Base-by-base conservation (phyloP, 2,888 invertebrate genomes). In the Dryocosmus kuriphilus region DNA sequence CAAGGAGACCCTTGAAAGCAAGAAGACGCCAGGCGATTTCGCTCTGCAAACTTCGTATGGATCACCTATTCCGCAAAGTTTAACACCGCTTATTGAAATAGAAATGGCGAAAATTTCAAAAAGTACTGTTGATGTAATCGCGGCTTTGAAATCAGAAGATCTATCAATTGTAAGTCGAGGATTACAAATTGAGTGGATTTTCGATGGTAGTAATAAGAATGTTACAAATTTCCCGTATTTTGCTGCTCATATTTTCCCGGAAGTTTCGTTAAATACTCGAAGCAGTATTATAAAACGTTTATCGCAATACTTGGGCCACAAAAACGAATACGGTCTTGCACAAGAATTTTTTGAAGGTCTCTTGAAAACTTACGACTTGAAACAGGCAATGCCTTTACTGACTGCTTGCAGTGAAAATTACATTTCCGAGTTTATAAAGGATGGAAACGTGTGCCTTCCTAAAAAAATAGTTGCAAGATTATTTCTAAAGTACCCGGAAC, bases 61-160 rank as follows among this genome's bases (percentile, higher is more conserved):
- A 2, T 61, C 76, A 7, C 7, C 32, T 4, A 67, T 90, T 1
- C 86, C 88, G 0, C 75, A 80, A 14, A 61, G 79, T 0, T 62
- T 91, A n/a, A 5, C 74, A 4, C 88, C 89, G 0, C 14, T 88
- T 6, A 38, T 89, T 0, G 79, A 80, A 0, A 74, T 88, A 0
- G 86, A 90, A 71, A 80, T 86, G 0, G 89, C 88, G 0, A 85
- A 85, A 41, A 78, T 82, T 8, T n/a, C 86, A 7, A 82, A 81
- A n/a, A 67, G 85, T 3, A 79, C 83, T 4, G 79, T 80, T 1
- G 79, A 82, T 0, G 80, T 90, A 2, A 78, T 85, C 8, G 83
- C 87, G 11, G 88, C 89, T 0, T 82, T 92, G 0, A 88, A 86
- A 74, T 90, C 90, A 4, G 87, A 88, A 1, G 88, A 91, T 62